A percentile compares a stretch with the other conserved stretches of the same genome.
These are phyloP conservation scores for Cephus sareptanus DNA, from an alignment of 2,888 invertebrate genomes.

Conservation along the genomic window DNA sequence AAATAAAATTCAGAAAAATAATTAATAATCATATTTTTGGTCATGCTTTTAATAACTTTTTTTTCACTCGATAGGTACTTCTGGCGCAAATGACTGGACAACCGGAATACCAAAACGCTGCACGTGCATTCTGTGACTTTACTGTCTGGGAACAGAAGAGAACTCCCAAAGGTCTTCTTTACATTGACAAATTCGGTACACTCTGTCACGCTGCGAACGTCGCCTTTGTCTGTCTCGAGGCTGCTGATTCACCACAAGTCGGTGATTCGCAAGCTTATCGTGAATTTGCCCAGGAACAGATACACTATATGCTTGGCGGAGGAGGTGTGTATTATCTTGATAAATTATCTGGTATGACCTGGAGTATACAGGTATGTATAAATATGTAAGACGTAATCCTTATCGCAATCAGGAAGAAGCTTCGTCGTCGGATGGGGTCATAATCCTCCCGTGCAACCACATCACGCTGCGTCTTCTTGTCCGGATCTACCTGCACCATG, in stretches of 20 bases:
- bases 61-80: conserved; percentile 60
- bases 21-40: background rate
- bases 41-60: background rate
- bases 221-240: conserved; percentile 69
- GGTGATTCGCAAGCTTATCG: conserved; percentile 59
- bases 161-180: conserved; percentile 69
- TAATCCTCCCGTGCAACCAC: conserved; percentile 69
- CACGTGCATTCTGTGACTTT: conserved; percentile 68
- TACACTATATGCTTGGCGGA: conserved; percentile 70
- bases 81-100: conserved; percentile 66
- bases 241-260: conserved; percentile 46
- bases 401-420: conserved; percentile 63
- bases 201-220: conserved; percentile 70
- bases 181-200: conserved; percentile 69
- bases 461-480: conserved; percentile 71
- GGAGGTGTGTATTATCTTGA: conserved; percentile 36
- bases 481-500: conserved; percentile 67
- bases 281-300: conserved; percentile 68
- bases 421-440: conserved; percentile 70
- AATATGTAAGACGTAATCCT: background rate
- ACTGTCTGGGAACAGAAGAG: conserved; percentile 65
- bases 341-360: background rate
- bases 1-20: conserved; percentile 15
- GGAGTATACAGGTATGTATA: background rate
- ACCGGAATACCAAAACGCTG: conserved; percentile 63